Evolutionary conservation across 2,797 vertebrate genomes (phyloP), one percentile per base, ranked within the genome.

Genomic region (Hybognathus amarus): DNA sequence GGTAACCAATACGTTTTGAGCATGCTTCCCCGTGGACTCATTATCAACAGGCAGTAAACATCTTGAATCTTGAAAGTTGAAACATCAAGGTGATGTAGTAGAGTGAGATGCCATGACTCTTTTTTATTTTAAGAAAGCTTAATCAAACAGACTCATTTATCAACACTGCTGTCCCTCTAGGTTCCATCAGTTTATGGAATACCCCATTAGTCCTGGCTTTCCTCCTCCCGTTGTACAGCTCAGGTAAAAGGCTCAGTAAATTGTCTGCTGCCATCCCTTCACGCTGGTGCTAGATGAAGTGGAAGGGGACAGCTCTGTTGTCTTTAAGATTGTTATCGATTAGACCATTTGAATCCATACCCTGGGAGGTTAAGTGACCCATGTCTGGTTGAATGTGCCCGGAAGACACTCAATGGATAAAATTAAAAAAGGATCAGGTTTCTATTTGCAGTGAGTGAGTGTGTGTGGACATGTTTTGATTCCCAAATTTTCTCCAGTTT

Each of bases 281-380:
- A 30, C 64, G 84, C 86, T 87, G 87, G 86, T 85, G 74, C 82
- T 85, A 88, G 91, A 92, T 88, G 91, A 91, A 88, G 91, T 88
- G 85, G 90, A 88, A 91, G 91, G 89, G 90, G 91, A 91, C 90
- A 91, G 84, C 88, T 91, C 83, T 87, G 85, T 88, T 90, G 89
- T 84, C 77, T 87, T 87, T 87, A 90, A 83, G 93, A 94, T 93
- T 91, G 91, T 83, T 92, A 94, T 94, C 30, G 92, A 94, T 94
- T 91, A 76, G 77, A 50, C 87, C 86, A 77, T 91, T 91, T 93
- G 90, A 93, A 92, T 85, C 84, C 56, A 56, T 81, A 82, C 85
- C 75, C 86, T n/a, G 2, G 77, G 85, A 92, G 90, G 91, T 90
- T 90, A 88, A 93, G 89, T 84, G 86, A 63, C 45, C 59, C 24